Evolutionary conservation across 2,113 vertebrate genomes (phyloP), one percentile per base, ranked within the genome.

Genomic region (Catharus fuscescens): DNA sequence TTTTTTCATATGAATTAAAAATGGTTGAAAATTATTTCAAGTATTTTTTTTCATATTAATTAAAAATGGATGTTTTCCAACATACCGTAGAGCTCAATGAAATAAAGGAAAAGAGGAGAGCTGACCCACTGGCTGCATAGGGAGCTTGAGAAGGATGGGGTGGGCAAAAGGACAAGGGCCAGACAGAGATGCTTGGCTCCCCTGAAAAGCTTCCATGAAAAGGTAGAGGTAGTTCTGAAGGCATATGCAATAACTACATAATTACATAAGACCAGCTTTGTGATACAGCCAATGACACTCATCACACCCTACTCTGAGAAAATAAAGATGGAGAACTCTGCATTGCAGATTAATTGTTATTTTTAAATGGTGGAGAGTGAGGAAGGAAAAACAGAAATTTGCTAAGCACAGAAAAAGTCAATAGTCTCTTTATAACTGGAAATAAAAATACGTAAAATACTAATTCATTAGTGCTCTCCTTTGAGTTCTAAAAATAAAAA

Each of bases 311-410:
- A 52, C 44, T 48, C 56, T 29, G 62, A 79, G 74, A 90, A 96
- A 93, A 82, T 48, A 86, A 93, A 91, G 67, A 95, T 89, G 91
- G 88, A 93, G 79, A 93, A 90, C 36, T 73, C 85, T 80, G 86
- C 79, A 94, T 73, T 92, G 72, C 66, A 93, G 59, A 77, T 79
- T 14, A 91, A 85, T 86, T 92, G 64, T 80, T 94, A 86, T 83
- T 94, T 88, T 67, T 56, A 96, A 93, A 95, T 62, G 61, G 61
- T 72, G n/a, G 34, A 57, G 36, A 15, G 15, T n/a, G 21, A 90
- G 40, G 31, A 12, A 90, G 21, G 47, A 77, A 93, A 90, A 79
- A 44, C 23, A 80, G 28, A 59, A 78, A 69, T 78, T 76, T 89
- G 48, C 47, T 52, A 94, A 77, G 45, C 47, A 67, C 4, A 67